Evolutionary conservation across 2,888 invertebrate species (phyloP), one percentile per base, ranked within the genome.

Genomic region (Tyria jacobaeae): DNA sequence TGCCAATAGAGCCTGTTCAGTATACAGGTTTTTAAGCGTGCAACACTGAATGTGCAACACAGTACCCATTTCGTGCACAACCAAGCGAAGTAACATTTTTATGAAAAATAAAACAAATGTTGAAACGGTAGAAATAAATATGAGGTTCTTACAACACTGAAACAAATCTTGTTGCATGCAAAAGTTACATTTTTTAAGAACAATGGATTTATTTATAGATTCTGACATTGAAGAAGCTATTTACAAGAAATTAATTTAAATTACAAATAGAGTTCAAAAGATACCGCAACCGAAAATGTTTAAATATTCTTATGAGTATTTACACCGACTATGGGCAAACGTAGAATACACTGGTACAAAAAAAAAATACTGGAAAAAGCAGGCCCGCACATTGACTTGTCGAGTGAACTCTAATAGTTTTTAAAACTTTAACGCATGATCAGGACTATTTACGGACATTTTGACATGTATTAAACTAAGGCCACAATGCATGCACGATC

Each of bases 1-100:
- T 93, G 92, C 92, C 84, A 85, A 84, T 80, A 83, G 73, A 78
- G 78, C 83, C 86, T 84, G 84, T 83, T 75, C 66, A 78, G 76
- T 78, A 75, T 79, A 83, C 78, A 84, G 83, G 81, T 80, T 64
- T 81, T 76, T 44, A 90, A 89, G 92, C 92, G 92, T 93, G 93
- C 91, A 86, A 89, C 84, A 89, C 89, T 84, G 72, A 83, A 78
- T 69, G 85, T 88, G 88, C 87, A 61, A 57, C 62, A 69, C 64
- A 60, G 64, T 68, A 66, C 66, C 71, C 57, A 60, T 54, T 70
- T 75, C 73, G 80, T 82, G 79, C 79, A 73, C 75, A 81, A 81
- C 78, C 53, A 76, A 76, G 78, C 76, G 62, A 65, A 71, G 70
- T 68, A 68, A 60, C 35, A 69, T 62, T 66, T 58, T 57, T 57